phyloP scores from a whole-genome alignment of 2,888 invertebrate genomes.

The Hirudinaria manillensis region DNA sequence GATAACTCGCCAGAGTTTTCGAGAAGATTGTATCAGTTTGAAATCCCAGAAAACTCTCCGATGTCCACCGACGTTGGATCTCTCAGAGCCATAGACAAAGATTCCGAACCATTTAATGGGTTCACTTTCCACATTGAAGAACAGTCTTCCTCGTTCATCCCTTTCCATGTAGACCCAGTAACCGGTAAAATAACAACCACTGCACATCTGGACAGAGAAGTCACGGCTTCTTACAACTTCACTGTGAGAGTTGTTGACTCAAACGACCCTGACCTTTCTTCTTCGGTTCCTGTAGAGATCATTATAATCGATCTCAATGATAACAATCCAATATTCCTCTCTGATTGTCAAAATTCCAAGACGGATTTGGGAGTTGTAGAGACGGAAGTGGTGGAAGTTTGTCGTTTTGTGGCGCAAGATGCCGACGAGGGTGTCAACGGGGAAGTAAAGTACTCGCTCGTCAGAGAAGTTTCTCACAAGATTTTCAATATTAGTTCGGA shows the following conservation, averaged over 20 bases:
- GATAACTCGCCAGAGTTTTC: slow-evolving; percentile 35
- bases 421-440: background rate
- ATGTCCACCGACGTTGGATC: background rate
- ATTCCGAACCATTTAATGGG: slow-evolving; percentile 10
- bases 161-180: slow-evolving; percentile 11
- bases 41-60: slow-evolving; percentile 66
- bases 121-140: background rate
- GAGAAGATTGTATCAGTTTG: slow-evolving; percentile 61
- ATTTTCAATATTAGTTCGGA: background rate
- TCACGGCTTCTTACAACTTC: slow-evolving; percentile 1
- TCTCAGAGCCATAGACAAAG: slow-evolving; percentile 13
- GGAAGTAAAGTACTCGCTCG: background rate
- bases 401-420: background rate
- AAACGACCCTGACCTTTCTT: background rate
- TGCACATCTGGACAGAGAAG: slow-evolving; percentile 4
- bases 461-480: background rate
- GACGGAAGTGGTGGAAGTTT: background rate
- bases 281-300: background rate
- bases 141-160: background rate
- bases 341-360: slow-evolving; percentile 1
- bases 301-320: slow-evolving; percentile 10
- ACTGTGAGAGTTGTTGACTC: background rate
- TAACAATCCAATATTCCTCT: slow-evolving; percentile 13
- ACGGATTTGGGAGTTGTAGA: background rate
- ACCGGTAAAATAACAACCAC: slow-evolving; percentile 13